Conservation (phyloP, 2,797 vertebrate genomes). For the Zalophus californianus region DNA sequence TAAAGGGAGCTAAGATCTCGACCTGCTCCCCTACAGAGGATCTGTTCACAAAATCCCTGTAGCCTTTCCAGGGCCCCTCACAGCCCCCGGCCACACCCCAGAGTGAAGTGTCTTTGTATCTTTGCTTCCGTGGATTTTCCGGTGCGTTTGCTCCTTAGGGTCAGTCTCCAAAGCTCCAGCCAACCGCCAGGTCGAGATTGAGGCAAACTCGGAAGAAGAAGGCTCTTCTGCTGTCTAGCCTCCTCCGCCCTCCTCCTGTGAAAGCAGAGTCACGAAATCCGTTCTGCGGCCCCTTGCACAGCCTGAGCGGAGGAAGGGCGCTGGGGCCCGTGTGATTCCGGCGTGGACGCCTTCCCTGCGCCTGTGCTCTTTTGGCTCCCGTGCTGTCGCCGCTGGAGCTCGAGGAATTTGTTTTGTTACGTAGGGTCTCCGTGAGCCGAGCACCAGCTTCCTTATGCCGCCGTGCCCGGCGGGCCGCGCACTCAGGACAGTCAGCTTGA, state of each 20-base stretch:
- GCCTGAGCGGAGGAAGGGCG: fast-evolving
- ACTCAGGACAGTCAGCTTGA: neutral
- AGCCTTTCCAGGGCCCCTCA: fast-evolving
- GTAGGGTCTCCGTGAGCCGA: neutral
- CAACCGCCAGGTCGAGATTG: neutral
- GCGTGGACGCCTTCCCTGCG: neutral
- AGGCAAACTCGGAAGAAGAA: neutral
- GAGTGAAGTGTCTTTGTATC: fast-evolving
- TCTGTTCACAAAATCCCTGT: neutral
- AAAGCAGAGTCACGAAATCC: fast-evolving
- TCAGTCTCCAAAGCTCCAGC: neutral
- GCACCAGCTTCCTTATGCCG: fast-evolving
- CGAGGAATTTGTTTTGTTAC: neutral
- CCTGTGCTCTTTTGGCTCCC: fast-evolving
- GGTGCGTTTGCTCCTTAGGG: neutral
- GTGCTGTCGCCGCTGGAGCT: neutral
- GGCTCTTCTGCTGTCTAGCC: too few species aligned
- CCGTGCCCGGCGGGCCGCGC: too few species aligned
- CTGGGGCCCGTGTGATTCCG: fast-evolving
- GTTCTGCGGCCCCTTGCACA: fast-evolving
- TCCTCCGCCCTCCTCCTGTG: neutral
- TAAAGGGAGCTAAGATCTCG: neutral
- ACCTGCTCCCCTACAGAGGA: neutral
- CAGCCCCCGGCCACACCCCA: neutral
- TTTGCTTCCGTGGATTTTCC: too few species aligned